phyloP scores from a whole-genome alignment of 1,140 invertebrate species.

The Heliothis subflexa region DNA sequence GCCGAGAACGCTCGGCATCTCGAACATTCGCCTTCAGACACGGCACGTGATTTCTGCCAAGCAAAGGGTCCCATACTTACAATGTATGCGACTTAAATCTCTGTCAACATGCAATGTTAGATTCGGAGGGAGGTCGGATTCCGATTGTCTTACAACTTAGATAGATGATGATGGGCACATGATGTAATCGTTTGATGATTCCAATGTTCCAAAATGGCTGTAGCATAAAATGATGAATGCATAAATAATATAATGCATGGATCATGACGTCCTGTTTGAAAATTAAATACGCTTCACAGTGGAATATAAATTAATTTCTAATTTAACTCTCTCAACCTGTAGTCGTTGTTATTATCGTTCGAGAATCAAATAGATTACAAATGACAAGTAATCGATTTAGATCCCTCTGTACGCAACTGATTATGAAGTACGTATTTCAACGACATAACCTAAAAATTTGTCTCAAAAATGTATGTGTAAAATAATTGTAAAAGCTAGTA shows the following conservation, averaged over 20 bases:
- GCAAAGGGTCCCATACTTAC: constrained; percentile 24
- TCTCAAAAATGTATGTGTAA: constrained; percentile 13
- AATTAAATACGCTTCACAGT: neutral
- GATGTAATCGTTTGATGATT: neutral
- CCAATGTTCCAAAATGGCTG: neutral
- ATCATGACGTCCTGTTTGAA: neutral
- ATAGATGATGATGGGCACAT: neutral
- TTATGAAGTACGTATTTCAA: neutral
- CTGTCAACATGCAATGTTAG: constrained; percentile 33
- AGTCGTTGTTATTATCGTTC: too few species aligned
- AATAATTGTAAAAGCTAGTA: constrained; percentile 29
- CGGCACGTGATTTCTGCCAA: constrained; percentile 26
- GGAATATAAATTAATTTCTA: neutral
- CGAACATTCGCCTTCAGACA: constrained; percentile 34
- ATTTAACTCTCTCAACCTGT: neutral
- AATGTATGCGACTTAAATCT: constrained; percentile 43
- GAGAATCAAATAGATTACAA: too few species aligned
- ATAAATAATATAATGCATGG: too few species aligned
- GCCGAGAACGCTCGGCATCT: constrained; percentile 13
- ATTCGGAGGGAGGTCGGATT: constrained; percentile 14
- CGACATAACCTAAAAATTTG: neutral
- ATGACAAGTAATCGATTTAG: too few species aligned
- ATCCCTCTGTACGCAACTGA: too few species aligned
- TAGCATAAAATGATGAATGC: too few species aligned
- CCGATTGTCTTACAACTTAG: neutral